Base-by-base conservation (phyloP, 1,140 invertebrate genomes). In the Babylonia areolata region DNA sequence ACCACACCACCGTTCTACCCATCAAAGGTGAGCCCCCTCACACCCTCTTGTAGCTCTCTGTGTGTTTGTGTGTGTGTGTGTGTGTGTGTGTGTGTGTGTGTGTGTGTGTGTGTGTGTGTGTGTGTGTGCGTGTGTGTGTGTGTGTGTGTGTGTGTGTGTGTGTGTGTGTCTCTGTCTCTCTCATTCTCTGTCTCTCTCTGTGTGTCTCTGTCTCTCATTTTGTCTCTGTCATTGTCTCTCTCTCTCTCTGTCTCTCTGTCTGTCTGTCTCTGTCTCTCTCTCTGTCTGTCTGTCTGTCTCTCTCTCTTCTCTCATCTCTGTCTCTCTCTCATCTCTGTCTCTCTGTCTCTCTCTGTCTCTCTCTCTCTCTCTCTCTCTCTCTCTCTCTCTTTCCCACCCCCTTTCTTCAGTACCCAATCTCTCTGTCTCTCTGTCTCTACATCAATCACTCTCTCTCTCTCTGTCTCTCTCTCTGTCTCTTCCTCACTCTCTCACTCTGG, bases 1-100 rank as follows among this genome's bases (percentile, higher is more conserved):
- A 93, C 85, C 92, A 92, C 84, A 93, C 92, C 51, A 92, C 92
- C 54, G 91, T 93, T 42, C 88, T 93, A 33, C 92, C 92, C 58
- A 92, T 93, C 37, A 93, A 92, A 91, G 91, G 92, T 93, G 73
- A 85, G 86, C 51, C 9, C 23, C 46, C 12, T 1, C 35, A 51
- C 46, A 17, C 9, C 46, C 9, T 51, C 46, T 15, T 51, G 9
- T 51, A 9, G 9, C 46, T 51, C 46, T 51, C 46, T 51, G 9
- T 51, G 9, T 51, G 9, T 51, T 17, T 51, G 9, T 51, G 9
- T 51, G 9, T 51, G 11, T 33, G 31, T 73, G 11, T 73, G 31
- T 73, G 31, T 73, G 28, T 73, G 3, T 73, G 28, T 73, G 28
- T 73, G 3, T 73, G 28, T 73, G 28, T 73, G 3, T 73, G 3